A percentile compares a stretch with the other conserved stretches of the same genome.
These are phyloP conservation scores for Chydorus sphaericus DNA, from an alignment of 2,888 invertebrate genomes.

Conservation along the genomic window DNA sequence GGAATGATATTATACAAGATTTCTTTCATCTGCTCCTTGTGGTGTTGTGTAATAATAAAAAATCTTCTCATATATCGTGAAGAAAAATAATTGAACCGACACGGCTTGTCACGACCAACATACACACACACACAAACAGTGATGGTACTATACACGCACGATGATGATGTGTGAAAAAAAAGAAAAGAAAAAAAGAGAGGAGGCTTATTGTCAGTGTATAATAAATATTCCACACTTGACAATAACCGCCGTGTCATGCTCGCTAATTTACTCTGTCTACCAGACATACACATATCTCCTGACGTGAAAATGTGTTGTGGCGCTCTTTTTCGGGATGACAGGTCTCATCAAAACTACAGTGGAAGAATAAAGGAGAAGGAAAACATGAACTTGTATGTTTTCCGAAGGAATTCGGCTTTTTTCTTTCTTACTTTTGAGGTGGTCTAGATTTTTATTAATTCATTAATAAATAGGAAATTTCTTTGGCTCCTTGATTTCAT, in stretches of 20 bases:
- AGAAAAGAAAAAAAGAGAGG: background rate
- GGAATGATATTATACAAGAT: background rate
- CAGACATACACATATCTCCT: background rate
- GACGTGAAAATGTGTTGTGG: too few relatives aligned
- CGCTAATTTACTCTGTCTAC: background rate
- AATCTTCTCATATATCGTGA: background rate
- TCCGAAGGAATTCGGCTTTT: background rate
- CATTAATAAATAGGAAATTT: too few relatives aligned
- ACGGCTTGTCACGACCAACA: background rate
- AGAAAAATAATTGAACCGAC: background rate
- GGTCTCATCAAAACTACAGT: too few relatives aligned
- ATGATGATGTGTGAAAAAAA: constrained; percentile 4
- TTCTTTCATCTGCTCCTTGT: background rate
- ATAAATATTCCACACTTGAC: background rate
- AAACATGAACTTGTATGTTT: background rate
- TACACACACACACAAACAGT: too few relatives aligned
- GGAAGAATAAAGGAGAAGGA: background rate
- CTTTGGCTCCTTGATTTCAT: too few relatives aligned
- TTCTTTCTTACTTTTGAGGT: background rate
- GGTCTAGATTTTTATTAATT: too few relatives aligned
- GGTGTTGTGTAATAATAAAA: background rate
- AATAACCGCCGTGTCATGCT: constrained; percentile 4
- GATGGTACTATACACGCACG: too few relatives aligned
- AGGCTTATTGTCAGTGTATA: background rate
- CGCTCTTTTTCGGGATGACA: too few relatives aligned